Base-by-base conservation (phyloP, 2,797 vertebrate species). In the Leptodactylus fallax region DNA sequence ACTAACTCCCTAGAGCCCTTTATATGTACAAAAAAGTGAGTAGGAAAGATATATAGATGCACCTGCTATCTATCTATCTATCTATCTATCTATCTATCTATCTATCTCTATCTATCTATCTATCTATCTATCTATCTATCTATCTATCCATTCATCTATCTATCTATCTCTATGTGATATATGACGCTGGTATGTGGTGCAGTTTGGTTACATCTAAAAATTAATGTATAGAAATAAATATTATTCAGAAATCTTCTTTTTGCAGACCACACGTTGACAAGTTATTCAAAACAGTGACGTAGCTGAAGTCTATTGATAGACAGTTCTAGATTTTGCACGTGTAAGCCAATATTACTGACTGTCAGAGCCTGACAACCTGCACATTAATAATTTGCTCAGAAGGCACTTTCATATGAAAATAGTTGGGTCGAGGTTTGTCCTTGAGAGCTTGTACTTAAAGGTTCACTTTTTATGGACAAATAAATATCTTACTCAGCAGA, bases 371-470 rank as follows among this genome's bases (percentile, higher is more conserved):
- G 60, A 67, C 80, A 81, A 67, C 80, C 6, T 27, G 63, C 63
- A 82, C 81, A 82, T 82, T 69, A 53, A 69, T 65, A 69, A 67
- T 51, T 82, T 69, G 61, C 51, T 69, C 67, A 45, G 65, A 69
- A 69, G 63, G 69, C 13, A 82, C 8, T 82, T 53, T 82, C 61
- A 69, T 17, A 19, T 82, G 16, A 53, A 82, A 27, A 65, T 55
- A 55, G 9, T 51, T 69, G 63, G 67, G 81, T 51, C 10, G 63
- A 69, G 6, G 49, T 53, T 51, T 82, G 81, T 65, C 81, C 81
- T 69, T 82, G 67, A 69, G 67, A 69, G 13, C 11, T 69, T 69
- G 27, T 27, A 61, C 16, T 63, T 19, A 51, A 82, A 81, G 49
- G 11, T 23, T 7, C 21, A 21, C 36, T 36, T 36, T 36, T 1